Conservation (phyloP, 2,113 vertebrate species). For the Falco punctatus region DNA sequence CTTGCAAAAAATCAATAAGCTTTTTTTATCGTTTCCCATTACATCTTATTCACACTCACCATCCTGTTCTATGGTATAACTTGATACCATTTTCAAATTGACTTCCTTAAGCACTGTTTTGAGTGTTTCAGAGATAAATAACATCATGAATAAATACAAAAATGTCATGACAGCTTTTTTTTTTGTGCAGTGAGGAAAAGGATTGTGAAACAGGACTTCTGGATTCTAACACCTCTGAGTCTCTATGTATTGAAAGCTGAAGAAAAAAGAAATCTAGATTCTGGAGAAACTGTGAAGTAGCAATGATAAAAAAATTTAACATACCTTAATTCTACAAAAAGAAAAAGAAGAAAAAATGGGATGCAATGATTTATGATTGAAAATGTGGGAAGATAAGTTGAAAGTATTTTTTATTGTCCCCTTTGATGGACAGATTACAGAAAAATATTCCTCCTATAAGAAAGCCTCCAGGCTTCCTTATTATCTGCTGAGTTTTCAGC, state of each 20-base stretch:
- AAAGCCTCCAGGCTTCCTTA: neutral
- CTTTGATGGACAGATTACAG: neutral
- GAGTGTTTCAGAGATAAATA: conserved; percentile 33
- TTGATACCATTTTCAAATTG: conserved; percentile 13
- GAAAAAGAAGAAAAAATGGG: neutral
- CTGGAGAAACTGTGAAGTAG: neutral
- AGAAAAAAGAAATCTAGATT: neutral
- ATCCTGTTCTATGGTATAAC: neutral
- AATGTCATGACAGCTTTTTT: neutral
- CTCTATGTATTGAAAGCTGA: neutral
- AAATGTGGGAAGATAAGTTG: neutral
- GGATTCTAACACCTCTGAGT: neutral
- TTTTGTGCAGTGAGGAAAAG: neutral
- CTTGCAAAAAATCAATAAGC: neutral
- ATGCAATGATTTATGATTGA: neutral
- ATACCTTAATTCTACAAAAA: neutral
- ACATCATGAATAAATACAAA: conserved; percentile 24
- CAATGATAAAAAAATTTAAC: neutral
- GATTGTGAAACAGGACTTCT: neutral
- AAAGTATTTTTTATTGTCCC: neutral
- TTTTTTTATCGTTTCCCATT: conserved; percentile 1
- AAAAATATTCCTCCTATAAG: neutral
- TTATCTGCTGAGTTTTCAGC: neutral
- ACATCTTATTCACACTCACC: neutral
- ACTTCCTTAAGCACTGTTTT: neutral